These are phyloP conservation scores for Simalia tracyae DNA, from an alignment of 2,797 vertebrate species.

Conservation along the genomic window DNA sequence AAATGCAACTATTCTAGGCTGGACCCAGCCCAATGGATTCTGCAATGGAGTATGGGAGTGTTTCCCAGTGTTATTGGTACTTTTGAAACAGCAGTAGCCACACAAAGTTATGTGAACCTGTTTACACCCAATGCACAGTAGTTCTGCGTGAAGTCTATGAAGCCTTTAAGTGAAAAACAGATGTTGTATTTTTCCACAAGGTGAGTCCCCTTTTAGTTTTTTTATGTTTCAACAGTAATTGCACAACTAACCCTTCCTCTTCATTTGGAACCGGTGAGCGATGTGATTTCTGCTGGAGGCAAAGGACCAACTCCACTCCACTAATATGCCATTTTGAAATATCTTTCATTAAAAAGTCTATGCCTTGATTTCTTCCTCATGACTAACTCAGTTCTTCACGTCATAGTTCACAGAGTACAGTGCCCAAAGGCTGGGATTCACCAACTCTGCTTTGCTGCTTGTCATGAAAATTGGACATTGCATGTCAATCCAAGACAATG, in stretches of 20 bases:
- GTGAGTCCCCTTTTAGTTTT: background rate
- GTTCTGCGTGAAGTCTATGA: background rate
- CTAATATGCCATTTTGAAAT: background rate
- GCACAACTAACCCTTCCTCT: background rate
- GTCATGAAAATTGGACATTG: background rate
- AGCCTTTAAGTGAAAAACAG: background rate
- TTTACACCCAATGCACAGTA: background rate
- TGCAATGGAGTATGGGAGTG: background rate
- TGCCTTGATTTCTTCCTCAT: background rate
- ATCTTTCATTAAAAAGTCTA: background rate
- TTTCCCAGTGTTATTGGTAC: background rate
- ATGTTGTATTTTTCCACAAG: background rate
- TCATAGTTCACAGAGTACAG: background rate
- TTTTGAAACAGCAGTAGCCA: background rate
- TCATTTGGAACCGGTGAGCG: background rate
- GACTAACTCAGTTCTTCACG: background rate
- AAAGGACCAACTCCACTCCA: background rate
- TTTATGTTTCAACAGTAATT: background rate
- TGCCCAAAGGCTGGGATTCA: background rate
- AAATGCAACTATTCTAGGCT: background rate
- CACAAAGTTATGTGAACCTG: background rate
- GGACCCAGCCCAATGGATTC: background rate
- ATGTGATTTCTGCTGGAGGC: background rate
- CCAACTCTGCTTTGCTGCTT: background rate
- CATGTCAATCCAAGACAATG: background rate